phyloP scores from a whole-genome alignment of 2,888 invertebrate genomes.

The Coenonympha arcania region DNA sequence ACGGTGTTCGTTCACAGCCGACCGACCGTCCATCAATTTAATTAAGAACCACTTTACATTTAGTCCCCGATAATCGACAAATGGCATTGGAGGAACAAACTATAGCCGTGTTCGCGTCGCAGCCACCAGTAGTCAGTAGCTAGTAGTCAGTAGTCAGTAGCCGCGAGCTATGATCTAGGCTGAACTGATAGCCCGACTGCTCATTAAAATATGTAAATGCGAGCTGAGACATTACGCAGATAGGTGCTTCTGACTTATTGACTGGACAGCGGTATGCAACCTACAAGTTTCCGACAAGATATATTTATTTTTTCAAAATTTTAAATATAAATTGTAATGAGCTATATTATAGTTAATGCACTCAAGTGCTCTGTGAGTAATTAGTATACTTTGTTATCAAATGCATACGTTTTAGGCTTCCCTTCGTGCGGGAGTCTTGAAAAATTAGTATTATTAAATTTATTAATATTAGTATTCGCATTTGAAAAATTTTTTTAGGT shows the following conservation, averaged over 20 bases:
- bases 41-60: constrained; percentile 7
- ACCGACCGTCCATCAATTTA: constrained; percentile 4
- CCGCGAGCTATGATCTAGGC: constrained; percentile 33
- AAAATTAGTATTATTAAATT: too few species aligned
- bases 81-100: constrained; percentile 27
- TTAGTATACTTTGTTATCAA: too few species aligned
- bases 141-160: too few species aligned
- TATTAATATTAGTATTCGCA: too few species aligned
- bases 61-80: constrained; percentile 28
- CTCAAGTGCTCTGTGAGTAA: too few species aligned
- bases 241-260: constrained; percentile 71
- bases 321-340: too few species aligned
- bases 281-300: background rate
- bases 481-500: too few species aligned
- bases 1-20: background rate
- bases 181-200: constrained; percentile 58
- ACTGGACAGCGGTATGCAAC: constrained; percentile 47
- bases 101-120: constrained; percentile 21
- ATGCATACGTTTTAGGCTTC: too few species aligned
- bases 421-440: too few species aligned
- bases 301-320: too few species aligned
- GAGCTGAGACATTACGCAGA: constrained; percentile 71
- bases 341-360: too few species aligned
- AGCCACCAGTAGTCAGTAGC: too few species aligned
- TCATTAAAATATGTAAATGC: constrained; percentile 75